Evolutionary conservation across 2,888 invertebrate species (phyloP).

Genomic region (Chloroclysta siterata): DNA sequence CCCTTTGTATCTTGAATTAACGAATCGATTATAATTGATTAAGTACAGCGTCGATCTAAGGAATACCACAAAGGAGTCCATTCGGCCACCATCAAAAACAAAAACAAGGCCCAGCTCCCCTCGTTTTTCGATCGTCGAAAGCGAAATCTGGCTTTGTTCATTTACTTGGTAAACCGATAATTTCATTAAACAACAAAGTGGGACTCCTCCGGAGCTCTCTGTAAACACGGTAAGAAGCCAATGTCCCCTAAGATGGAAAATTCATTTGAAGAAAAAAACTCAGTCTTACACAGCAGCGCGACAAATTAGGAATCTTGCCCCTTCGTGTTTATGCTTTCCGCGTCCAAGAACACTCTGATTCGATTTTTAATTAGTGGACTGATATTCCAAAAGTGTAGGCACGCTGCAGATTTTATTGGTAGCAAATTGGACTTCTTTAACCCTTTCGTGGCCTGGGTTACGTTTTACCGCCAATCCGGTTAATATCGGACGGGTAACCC

Average conservation of each 20-base stretch:
- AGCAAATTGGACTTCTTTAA: conserved; percentile 57
- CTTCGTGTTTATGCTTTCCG: conserved; percentile 56
- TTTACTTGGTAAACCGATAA: conserved; percentile 85
- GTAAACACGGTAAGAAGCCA: conserved; percentile 84
- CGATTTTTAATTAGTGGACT: conserved; percentile 45
- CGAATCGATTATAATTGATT: conserved; percentile 84
- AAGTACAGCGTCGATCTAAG: conserved; percentile 70
- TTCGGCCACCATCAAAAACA: conserved; percentile 75
- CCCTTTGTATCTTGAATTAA: conserved; percentile 68
- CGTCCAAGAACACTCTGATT: conserved; percentile 45
- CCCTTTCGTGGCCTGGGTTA: conserved; percentile 50
- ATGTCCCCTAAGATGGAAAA: conserved; percentile 82
- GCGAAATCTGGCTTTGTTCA: conserved; percentile 84
- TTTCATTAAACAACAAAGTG: conserved; percentile 85
- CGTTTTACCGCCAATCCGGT: conserved; percentile 56
- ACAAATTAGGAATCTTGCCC: conserved; percentile 65
- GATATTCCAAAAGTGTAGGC: conserved; percentile 46
- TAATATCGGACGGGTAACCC: conserved; percentile 78
- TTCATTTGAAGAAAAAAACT: conserved; percentile 81
- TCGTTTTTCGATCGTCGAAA: conserved; percentile 71
- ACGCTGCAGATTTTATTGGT: conserved; percentile 41
- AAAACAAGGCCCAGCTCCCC: conserved; percentile 69
- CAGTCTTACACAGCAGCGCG: conserved; percentile 60
- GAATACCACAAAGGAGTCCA: conserved; percentile 76
- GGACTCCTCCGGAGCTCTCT: conserved; percentile 72